phyloP scores from a whole-genome alignment of 2,888 invertebrate genomes.

The Philopedon plagiatum region DNA sequence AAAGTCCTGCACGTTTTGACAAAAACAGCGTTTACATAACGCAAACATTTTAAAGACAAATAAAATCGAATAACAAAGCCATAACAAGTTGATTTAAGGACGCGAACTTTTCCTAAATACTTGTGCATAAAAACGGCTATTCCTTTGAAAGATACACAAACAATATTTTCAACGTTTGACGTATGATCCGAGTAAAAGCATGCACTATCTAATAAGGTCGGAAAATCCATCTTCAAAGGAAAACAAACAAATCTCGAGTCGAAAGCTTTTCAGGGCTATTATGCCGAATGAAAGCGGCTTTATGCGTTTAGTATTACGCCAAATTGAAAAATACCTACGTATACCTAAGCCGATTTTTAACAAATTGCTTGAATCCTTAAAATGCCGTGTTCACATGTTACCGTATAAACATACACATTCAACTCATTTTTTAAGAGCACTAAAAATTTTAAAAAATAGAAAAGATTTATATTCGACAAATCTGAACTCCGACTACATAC shows the following conservation, averaged over 20 bases:
- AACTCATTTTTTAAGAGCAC: no score
- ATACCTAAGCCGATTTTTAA: conserved; percentile 18
- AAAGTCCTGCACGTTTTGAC: neutral
- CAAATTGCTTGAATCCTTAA: conserved; percentile 32
- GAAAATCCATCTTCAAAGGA: conserved; percentile 47
- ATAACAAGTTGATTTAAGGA: conserved; percentile 27
- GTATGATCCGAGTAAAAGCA: conserved; percentile 47
- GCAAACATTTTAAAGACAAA: neutral
- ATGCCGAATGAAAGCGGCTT: conserved; percentile 41
- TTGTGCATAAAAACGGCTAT: conserved; percentile 27
- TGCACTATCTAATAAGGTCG: conserved; percentile 46
- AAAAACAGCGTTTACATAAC: neutral
- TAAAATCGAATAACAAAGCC: neutral
- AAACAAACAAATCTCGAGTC: conserved; percentile 44
- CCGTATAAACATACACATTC: no score
- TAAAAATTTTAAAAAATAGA: no score
- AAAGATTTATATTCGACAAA: no score
- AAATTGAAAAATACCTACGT: conserved; percentile 29
- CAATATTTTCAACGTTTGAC: conserved; percentile 44
- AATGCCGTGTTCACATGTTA: neutral
- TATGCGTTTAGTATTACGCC: conserved; percentile 38
- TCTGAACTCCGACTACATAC: no score
- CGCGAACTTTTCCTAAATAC: conserved; percentile 33
- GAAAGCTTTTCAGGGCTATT: conserved; percentile 42
- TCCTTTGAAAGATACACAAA: conserved; percentile 39